These are phyloP conservation scores for Platyscelio sp. DNA, from an alignment of 2,888 invertebrate species.

Conservation along the genomic window DNA sequence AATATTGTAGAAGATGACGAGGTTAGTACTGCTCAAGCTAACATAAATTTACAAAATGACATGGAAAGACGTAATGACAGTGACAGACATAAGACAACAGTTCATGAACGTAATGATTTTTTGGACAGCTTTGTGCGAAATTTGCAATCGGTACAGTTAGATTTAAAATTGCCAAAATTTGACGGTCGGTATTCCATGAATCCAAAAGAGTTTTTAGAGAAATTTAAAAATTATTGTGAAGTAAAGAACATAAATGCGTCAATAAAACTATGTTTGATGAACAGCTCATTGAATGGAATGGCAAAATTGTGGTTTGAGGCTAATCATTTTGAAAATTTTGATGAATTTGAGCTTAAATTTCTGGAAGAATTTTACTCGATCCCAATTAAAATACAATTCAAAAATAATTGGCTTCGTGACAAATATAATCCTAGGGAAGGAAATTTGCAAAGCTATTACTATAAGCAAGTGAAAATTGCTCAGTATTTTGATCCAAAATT, in stretches of 20 bases:
- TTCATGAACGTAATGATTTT: too few relatives aligned
- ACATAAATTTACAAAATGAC: too few relatives aligned
- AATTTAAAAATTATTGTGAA: conserved; percentile 10
- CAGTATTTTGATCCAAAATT: conserved; percentile 14
- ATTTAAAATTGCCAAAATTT: neutral
- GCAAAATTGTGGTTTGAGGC: conserved; percentile 3
- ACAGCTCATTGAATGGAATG: neutral
- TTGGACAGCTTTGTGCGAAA: neutral
- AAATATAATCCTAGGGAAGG: neutral
- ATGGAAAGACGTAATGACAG: too few relatives aligned
- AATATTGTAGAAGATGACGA: too few relatives aligned
- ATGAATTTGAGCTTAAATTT: neutral
- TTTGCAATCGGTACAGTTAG: neutral
- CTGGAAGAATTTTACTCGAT: neutral
- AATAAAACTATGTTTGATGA: neutral
- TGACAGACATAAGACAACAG: too few relatives aligned
- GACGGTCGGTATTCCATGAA: neutral
- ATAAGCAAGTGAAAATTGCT: neutral
- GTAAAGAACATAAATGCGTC: neutral
- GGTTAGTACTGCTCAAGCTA: too few relatives aligned
- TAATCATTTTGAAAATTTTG: neutral
- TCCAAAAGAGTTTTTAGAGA: neutral
- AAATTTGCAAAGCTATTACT: neutral
- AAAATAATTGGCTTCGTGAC: neutral
- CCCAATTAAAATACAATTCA: neutral